Evolutionary conservation across 2,797 vertebrate species (phyloP), one percentile per base, ranked within the genome.

Genomic region (Syndactyla subalaris): DNA sequence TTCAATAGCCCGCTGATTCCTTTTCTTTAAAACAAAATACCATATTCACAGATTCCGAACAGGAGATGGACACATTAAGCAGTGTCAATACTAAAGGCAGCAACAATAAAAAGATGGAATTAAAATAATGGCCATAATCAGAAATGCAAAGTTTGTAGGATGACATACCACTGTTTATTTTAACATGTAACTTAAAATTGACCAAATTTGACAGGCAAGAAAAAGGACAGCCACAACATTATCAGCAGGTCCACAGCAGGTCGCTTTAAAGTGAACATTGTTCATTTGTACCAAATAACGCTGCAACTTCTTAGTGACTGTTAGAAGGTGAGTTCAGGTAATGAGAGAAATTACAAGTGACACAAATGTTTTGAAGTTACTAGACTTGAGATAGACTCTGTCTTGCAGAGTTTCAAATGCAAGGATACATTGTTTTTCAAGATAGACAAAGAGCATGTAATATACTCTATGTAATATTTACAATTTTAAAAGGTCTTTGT

Each of bases 331-430:
- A 71, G 73, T n/a, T 79, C 29, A 91, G 61, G 23, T 79, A 95
- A 78, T 77, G 78, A 75, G 15, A 93, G 8, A 89, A 90, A 92
- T 89, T 86, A 63, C 2, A 21, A 74, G 55, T 45, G 54, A 10
- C 30, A 66, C 7, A 92, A 90, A 75, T 88, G 46, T 95, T 96
- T 95, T 63, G 32, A 93, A 93, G 36, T 89, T 95, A 63, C 34
- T 80, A 80, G 77, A 73, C 29, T 51, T 93, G 48, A 52, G 36
- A 89, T 88, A 51, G 81, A 46, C 46, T 95, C 46, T 95, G 67
- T 39, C 48, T 81, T 45, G 46, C 18, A 67, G 66, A 27, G 36
- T 38, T 46, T 94, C 52, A 84, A 65, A 51, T 76, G 49, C 73
- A 91, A 75, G 45, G 43, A 82, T 70, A 87, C 10, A 10, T 8